These are phyloP conservation scores for Magallana nippona DNA, from an alignment of 2,888 invertebrate species.

Conservation along the genomic window DNA sequence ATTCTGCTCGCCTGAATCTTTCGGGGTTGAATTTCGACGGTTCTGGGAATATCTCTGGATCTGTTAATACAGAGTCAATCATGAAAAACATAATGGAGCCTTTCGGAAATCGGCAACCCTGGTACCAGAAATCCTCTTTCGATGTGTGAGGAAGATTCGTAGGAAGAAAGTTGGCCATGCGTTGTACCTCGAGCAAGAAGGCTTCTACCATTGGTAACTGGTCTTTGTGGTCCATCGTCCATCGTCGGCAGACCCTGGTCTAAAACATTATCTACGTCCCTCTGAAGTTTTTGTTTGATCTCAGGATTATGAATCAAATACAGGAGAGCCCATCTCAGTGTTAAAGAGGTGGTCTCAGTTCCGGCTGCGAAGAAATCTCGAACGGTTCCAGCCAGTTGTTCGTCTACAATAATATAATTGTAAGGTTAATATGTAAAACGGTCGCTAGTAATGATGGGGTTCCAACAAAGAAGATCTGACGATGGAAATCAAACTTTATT, in stretches of 20 bases:
- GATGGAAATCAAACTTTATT: too few species aligned
- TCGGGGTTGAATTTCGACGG: constrained; percentile 65
- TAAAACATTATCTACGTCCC: constrained; percentile 73
- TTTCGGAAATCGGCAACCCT: constrained; percentile 70
- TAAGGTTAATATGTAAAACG: too few species aligned
- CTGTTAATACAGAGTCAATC: constrained; percentile 60
- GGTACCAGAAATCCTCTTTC: constrained; percentile 61
- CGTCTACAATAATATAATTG: constrained; percentile 47
- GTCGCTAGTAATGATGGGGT: too few species aligned
- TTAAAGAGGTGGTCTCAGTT: constrained; percentile 89
- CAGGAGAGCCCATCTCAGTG: constrained; percentile 90
- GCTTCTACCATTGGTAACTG: constrained; percentile 66
- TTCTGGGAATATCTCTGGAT: constrained; percentile 58
- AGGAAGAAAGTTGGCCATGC: constrained; percentile 66
- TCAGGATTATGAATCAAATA: constrained; percentile 89
- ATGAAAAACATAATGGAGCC: constrained; percentile 61
- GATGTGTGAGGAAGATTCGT: constrained; percentile 60
- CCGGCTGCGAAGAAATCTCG: constrained; percentile 66
- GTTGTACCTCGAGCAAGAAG: constrained; percentile 64
- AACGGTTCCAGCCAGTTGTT: constrained; percentile 52
- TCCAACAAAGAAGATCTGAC: too few species aligned
- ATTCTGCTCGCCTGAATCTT: constrained; percentile 52
- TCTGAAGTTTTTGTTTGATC: constrained; percentile 68
- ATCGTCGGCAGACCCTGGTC: constrained; percentile 61
- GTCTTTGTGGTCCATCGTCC: constrained; percentile 52